Percentiles rank a stretch among this genome's conserved stretches.
Conservation (phyloP, 2,797 vertebrate species). For the Poecilia picta region DNA sequence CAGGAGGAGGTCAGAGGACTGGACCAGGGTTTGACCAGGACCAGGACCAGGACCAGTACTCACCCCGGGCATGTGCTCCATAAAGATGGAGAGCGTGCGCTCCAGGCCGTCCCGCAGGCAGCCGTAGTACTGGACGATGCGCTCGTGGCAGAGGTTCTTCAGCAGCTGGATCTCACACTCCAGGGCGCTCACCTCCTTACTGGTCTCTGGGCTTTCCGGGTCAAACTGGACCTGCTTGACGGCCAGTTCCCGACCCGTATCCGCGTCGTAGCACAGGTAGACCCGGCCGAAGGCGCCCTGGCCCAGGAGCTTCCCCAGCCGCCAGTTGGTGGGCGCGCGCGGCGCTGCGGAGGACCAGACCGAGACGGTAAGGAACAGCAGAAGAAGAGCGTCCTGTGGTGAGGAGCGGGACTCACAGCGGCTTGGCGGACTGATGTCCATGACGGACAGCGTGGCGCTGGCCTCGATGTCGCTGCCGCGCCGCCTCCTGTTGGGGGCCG, state of each 20-base stretch:
- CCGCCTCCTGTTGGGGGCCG: conserved; percentile 74
- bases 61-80: conserved; percentile 99
- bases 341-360: conserved; percentile 81
- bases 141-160: conserved; percentile 95
- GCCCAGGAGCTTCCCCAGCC: conserved; percentile 94
- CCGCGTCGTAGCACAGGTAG: conserved; percentile 95
- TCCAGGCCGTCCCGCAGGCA: conserved; percentile 93
- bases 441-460: conserved; percentile 90
- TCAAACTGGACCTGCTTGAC: conserved; percentile 99
- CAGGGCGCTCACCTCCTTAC: conserved; percentile 98
- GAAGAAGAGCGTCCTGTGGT: fast-evolving
- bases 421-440: conserved; percentile 98
- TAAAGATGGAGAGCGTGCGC: conserved; percentile 97
- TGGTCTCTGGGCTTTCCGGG: conserved; percentile 96
- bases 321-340: conserved; percentile 97
- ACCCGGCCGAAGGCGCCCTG: conserved; percentile 97
- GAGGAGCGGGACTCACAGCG: conserved; percentile 87
- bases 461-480: conserved; percentile 96
- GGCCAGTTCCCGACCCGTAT: conserved; percentile 95
- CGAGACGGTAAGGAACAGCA: background rate
- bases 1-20: background rate
- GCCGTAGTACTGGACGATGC: conserved; percentile 98
- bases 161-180: conserved; percentile 99
- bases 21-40: no score
- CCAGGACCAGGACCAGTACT: conserved; percentile 37